phyloP scores from a whole-genome alignment of 2,888 invertebrate species.

The Leptopilina drosophilae region DNA sequence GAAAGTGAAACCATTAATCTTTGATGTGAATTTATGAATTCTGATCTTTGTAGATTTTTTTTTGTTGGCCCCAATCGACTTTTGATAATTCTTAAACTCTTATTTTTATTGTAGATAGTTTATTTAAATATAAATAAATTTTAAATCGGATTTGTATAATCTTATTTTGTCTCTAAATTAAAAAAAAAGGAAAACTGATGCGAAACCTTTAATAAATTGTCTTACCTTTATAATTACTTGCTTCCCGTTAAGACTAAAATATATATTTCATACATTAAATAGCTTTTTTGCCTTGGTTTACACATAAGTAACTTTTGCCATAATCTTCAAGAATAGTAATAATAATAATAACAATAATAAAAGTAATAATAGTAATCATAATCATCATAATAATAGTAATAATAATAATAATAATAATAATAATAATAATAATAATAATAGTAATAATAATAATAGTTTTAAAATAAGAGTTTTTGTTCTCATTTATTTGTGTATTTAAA shows the following conservation, averaged over 20 bases:
- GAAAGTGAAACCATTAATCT: background rate
- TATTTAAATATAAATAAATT: background rate
- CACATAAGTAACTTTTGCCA: conserved; percentile 9
- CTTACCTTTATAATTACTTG: background rate
- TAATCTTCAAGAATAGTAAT: background rate
- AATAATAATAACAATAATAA: background rate
- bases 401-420: background rate
- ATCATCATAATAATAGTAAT: background rate
- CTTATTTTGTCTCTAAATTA: background rate
- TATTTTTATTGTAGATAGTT: background rate
- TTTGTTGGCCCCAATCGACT: conserved; percentile 22
- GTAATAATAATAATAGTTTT: background rate
- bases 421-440: no score
- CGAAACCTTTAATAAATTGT: background rate
- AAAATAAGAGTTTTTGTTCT: background rate
- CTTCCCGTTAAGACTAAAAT: background rate
- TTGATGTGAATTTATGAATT: background rate
- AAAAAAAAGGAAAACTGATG: background rate
- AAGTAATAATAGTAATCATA: no score
- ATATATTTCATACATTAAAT: background rate
- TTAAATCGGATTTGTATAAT: conserved; percentile 2
- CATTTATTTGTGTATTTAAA: background rate
- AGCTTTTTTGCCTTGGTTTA: background rate
- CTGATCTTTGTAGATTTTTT: background rate
- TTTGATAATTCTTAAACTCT: background rate